A percentile compares a stretch with the other conserved stretches of the same genome.
phyloP scores from a whole-genome alignment of 2,797 vertebrate species.

The Enteromius trimaculatus region DNA sequence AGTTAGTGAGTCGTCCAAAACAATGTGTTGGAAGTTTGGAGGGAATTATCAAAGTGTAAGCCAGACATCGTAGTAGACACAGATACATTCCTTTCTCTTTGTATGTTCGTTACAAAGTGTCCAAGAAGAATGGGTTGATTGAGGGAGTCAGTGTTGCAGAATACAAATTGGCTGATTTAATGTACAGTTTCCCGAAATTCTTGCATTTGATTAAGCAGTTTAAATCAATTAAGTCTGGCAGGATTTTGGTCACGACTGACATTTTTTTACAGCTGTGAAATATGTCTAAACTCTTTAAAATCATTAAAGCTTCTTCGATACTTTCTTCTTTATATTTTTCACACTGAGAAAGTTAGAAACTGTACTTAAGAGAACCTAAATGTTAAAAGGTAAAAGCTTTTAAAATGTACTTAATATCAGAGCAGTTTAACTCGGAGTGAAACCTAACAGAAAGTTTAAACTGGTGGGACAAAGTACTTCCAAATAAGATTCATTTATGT shows the following conservation, averaged over 20 bases:
- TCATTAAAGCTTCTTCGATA: neutral
- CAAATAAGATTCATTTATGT: neutral
- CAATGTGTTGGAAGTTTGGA: slow-evolving; percentile 37
- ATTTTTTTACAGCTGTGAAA: neutral
- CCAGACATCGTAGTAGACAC: slow-evolving; percentile 46
- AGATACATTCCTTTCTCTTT: slow-evolving; percentile 28
- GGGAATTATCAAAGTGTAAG: slow-evolving; percentile 14
- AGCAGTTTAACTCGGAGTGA: neutral
- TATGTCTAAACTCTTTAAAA: neutral
- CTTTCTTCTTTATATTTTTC: neutral
- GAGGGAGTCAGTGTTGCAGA: neutral
- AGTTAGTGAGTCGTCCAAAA: slow-evolving; percentile 3
- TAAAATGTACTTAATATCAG: neutral
- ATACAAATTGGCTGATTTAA: neutral
- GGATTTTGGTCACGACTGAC: neutral
- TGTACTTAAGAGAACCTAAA: neutral
- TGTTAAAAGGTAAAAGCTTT: neutral
- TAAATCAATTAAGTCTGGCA: neutral
- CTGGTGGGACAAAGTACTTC: neutral
- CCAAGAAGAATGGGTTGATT: neutral
- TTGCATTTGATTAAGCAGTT: neutral
- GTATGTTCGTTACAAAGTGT: neutral
- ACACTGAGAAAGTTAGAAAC: neutral
- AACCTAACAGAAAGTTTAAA: neutral
- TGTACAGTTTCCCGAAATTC: neutral